Evolutionary conservation across 37 sponge, comb jelly and placozoan genomes (phyloP), one percentile per base, ranked within the genome.

Genomic region (Lycopodina hypogea): DNA sequence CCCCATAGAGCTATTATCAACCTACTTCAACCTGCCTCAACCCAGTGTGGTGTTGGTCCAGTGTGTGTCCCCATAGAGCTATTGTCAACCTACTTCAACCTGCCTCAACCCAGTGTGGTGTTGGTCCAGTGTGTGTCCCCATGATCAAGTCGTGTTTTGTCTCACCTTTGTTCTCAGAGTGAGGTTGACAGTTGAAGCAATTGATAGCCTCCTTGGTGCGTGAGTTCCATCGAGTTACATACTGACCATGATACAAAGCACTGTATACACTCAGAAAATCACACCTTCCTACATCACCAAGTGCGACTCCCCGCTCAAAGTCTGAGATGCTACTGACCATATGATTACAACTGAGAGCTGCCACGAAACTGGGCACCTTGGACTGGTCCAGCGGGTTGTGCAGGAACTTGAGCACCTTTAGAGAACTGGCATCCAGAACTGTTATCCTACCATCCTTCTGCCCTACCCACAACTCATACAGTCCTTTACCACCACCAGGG

Each of bases 391-490:
- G 42, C 0, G 71, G 26, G 50, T 51, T 79, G 34, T 57, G 32
- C 22, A 91, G 26, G 62, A 78, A 86, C 23, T 69, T 64, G 22
- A 84, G 66, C 21, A 79, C 75, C 2, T 39, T 21, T 1, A 91
- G 80, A 6, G 70, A 60, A 0, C 9, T 45, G 0, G 87, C 74
- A 67, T 91, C 75, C 35, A 91, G 69, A 21, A 91, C 56, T 0
- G 84, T 68, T 6, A 91, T 86, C 33, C 59, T 57, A 32, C 21
- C 29, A 15, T 70, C 75, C 50, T 56, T 86, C 84, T 91, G 91
- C 22, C 91, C 91, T 19, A 91, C 87, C 91, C 91, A 91, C 56
- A 91, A 56, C 62, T 91, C 87, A 55, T 75, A 74, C 0, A 52
- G 15, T 18, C 22, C 28, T n/a, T 24, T 39, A 30, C 32, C 42